Evolutionary conservation across 2,888 invertebrate species (phyloP).

Genomic region (Brachyptera risi): DNA sequence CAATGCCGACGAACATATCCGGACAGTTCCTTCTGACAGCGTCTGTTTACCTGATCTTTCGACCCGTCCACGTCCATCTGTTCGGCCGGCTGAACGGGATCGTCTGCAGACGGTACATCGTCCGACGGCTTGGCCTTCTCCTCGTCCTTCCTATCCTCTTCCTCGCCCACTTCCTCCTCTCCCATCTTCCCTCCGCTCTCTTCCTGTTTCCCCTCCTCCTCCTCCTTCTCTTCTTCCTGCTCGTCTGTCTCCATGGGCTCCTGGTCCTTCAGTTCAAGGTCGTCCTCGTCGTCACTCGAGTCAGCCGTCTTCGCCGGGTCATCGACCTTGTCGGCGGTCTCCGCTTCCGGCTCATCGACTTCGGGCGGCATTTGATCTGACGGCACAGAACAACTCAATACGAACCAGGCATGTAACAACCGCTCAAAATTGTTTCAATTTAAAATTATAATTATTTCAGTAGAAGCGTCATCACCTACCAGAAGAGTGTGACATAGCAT

Average conservation of each 20-base stretch:
- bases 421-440: no score
- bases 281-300: slow-evolving; percentile 21
- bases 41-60: slow-evolving; percentile 45
- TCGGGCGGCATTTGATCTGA: slow-evolving; percentile 8
- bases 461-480: no score
- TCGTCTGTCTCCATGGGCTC: no score
- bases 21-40: no score
- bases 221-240: slow-evolving; percentile 39
- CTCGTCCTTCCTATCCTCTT: slow-evolving; percentile 39
- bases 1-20: no score
- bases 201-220: slow-evolving; percentile 42
- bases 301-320: not conserved
- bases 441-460: no score
- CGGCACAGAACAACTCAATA: no score
- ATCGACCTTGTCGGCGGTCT: slow-evolving; percentile 34
- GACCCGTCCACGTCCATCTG: slow-evolving; percentile 42
- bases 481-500: no score
- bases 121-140: slow-evolving; percentile 47
- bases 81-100: slow-evolving; percentile 35
- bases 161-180: slow-evolving; percentile 39
- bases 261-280: slow-evolving; percentile 40
- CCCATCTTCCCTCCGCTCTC: slow-evolving; percentile 41
- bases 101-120: slow-evolving; percentile 39
- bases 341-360: slow-evolving; percentile 48
- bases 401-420: no score